Evolutionary conservation across 2,888 invertebrate genomes (phyloP), one percentile per base, ranked within the genome.

Genomic region (Buathra laborator): DNA sequence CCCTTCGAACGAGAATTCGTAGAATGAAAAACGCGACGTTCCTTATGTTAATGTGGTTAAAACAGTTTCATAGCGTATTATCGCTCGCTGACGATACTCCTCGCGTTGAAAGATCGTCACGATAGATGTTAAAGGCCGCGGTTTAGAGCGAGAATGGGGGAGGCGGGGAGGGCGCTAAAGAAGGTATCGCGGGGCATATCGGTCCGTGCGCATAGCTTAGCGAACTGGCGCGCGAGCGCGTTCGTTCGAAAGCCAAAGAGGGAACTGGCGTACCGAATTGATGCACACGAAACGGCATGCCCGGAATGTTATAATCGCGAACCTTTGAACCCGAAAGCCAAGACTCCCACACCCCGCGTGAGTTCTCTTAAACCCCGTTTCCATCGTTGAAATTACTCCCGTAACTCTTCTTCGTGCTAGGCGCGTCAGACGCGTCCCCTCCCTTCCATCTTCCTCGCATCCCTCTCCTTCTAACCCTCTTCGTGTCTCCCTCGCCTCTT

Each of bases 261-360:
- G 90, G 90, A 92, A 93, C 91, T 92, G 93, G 93, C 93, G 92
- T 93, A 93, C 93, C 93, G 93, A 93, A 93, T 93, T 92, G 93
- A 93, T 93, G 92, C 92, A 93, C 93, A 92, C 93, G 93, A 93
- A 93, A 93, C 92, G 91, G 92, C 92, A 92, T 92, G 91, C 92
- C 92, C 92, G 93, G 93, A 93, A 93, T 93, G 92, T 93, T 93
- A 93, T 93, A 93, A 93, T 93, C 93, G 93, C 91, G 89, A 93
- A 93, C 93, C 93, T 93, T 93, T 93, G 93, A 93, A 93, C 93
- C 90, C 90, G 71, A 88, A 90, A 91, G 89, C 90, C 89, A 87
- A 91, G 90, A 92, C 93, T 93, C 93, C 92, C 93, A 92, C 93
- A 93, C 92, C 91, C 92, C 88, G 89, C 86, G 84, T 78, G 87